Evolutionary conservation across 2,113 vertebrate species (phyloP), one percentile per base, ranked within the genome.

Genomic region (Leiothrix lutea): DNA sequence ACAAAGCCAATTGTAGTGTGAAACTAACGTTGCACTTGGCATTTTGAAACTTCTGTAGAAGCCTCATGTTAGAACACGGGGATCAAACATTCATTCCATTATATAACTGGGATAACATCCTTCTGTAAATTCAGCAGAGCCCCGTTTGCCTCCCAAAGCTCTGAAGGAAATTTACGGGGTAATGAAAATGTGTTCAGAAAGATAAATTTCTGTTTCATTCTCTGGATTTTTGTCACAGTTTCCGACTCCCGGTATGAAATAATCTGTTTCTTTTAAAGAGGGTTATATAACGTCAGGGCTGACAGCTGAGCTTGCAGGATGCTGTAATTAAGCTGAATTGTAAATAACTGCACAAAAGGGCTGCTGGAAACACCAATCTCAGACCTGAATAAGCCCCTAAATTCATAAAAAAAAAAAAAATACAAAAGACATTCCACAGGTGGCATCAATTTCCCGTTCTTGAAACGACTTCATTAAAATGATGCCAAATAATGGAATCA

Each of bases 1-100:
- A n/a, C n/a, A n/a, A n/a, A n/a, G n/a, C n/a, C n/a, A 20, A 4
- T 9, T 56, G 10, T 12, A 33, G 12, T 51, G 36, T 14, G 29
- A 80, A 90, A 11, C 12, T 24, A 28, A 8, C 14, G 2, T 3
- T 71, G 51, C 48, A 9, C 14, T 67, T 22, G 35, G 21, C n/a
- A 25, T 33, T 44, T 42, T 0, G 1, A 12, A 35, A 26, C 8
- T 81, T 36, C 35, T 56, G 71, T 42, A 58, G 33, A 42, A 50
- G 14, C 15, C 33, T 62, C 0, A 0, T 58, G 22, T 28, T 17
- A 13, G 2, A 42, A 14, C 7, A 24, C 12, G 2, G 3, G 11
- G 36, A 51, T 48, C 64, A 66, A 74, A 62, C 2, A 24, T 78
- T 78, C n/a, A 44, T 82, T 92, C 69, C 3, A 0, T 54, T 42